phyloP scores from a whole-genome alignment of 2,113 vertebrate species.

The Ageneiosus marmoratus region DNA sequence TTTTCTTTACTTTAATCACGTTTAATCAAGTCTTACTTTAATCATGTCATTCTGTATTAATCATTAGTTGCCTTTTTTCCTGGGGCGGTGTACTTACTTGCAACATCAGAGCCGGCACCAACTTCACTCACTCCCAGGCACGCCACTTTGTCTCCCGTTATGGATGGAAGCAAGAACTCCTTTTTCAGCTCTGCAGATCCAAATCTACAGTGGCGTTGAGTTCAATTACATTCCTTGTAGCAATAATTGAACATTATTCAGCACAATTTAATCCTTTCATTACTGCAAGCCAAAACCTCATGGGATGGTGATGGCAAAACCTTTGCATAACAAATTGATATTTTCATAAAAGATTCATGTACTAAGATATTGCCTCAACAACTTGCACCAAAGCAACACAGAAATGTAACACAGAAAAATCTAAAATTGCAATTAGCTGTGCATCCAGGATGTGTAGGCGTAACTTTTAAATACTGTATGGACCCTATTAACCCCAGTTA shows the following conservation, averaged over 20 bases:
- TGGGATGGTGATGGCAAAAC: neutral
- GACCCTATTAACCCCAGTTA: neutral
- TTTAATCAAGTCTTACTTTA: no score
- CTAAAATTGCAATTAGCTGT: no score
- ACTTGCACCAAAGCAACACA: neutral
- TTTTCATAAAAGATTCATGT: conserved; percentile 29
- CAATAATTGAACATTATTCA: conserved; percentile 5
- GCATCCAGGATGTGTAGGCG: neutral
- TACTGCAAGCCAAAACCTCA: neutral
- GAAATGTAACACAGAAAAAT: neutral
- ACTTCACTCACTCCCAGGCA: conserved; percentile 82
- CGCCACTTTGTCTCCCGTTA: conserved; percentile 79
- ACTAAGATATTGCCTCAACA: neutral
- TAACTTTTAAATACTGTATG: neutral
- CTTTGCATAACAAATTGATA: conserved; percentile 21
- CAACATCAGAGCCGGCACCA: conserved; percentile 82
- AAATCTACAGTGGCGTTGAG: conserved; percentile 68
- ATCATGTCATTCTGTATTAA: neutral
- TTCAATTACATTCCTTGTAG: conserved; percentile 25
- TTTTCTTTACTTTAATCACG: conserved; percentile 1
- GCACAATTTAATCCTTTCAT: neutral
- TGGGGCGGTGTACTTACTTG: conserved; percentile 71
- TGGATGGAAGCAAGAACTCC: conserved; percentile 77
- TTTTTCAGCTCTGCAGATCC: conserved; percentile 79
- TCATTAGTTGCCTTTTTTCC: conserved; percentile 21